Percentiles rank a stretch among this genome's conserved stretches.
Conservation (phyloP, 2,797 vertebrate species). For the Darevskia nairensis region DNA sequence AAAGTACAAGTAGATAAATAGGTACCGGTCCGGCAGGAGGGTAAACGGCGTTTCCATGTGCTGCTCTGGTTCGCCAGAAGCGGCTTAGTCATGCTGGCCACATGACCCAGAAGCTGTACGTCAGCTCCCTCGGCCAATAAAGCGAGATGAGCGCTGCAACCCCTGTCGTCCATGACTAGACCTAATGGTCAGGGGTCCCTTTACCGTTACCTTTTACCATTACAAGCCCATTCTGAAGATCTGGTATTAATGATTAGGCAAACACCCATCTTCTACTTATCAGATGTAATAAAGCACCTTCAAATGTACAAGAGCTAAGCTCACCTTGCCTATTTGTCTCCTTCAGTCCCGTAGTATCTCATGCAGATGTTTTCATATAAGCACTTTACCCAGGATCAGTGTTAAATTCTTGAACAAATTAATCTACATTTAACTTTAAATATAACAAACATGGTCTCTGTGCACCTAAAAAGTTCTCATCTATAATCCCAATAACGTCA, state of each 20-base stretch:
- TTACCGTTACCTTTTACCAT: no score
- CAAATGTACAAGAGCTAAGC: background rate
- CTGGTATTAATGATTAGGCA: background rate
- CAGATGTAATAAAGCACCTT: background rate
- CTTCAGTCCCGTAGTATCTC: background rate
- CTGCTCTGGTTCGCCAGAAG: no score
- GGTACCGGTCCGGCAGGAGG: no score
- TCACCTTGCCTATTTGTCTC: background rate
- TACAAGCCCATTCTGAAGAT: background rate
- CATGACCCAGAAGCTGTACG: no score
- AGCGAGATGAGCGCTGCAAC: no score
- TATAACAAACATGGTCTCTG: background rate
- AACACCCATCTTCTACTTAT: background rate
- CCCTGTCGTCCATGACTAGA: no score
- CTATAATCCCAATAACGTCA: background rate
- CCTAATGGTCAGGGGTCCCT: no score
- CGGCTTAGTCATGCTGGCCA: no score
- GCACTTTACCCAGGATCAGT: background rate
- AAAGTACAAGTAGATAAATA: no score
- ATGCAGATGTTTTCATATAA: background rate
- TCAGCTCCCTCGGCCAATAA: no score
- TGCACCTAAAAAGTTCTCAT: background rate
- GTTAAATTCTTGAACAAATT: background rate
- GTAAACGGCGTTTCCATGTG: no score
- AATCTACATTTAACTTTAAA: background rate